phyloP scores from a whole-genome alignment of 2,797 vertebrate species.

The Sarcoramphus papa region DNA sequence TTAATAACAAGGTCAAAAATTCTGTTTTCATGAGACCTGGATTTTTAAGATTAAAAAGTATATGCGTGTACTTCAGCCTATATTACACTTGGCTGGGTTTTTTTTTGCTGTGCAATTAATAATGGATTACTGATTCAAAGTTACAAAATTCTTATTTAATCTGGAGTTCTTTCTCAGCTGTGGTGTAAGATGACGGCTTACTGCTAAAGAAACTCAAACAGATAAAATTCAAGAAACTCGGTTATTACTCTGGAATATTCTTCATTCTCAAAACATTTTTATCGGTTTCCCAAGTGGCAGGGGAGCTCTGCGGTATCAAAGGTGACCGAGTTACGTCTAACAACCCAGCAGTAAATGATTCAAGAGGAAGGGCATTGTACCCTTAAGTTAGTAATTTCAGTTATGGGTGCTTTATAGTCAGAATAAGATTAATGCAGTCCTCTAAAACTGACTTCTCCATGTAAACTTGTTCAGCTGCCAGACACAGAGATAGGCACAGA shows the following conservation, averaged over 20 bases:
- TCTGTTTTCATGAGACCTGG: background rate
- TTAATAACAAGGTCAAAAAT: background rate
- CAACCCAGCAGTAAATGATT: slow-evolving; percentile 67
- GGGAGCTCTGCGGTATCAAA: slow-evolving; percentile 62
- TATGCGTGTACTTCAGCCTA: background rate
- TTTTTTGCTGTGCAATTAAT: background rate
- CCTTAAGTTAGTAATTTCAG: slow-evolving; percentile 56
- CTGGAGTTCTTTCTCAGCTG: background rate
- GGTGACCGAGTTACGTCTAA: slow-evolving; percentile 57
- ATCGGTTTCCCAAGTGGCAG: slow-evolving; percentile 35
- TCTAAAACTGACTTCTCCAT: slow-evolving; percentile 60
- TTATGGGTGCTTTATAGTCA: slow-evolving; percentile 59
- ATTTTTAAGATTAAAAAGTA: background rate
- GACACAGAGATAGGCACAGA: slow-evolving; percentile 36
- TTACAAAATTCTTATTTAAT: background rate
- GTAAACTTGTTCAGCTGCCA: slow-evolving; percentile 69
- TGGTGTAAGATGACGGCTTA: background rate
- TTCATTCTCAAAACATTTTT: slow-evolving; percentile 2
- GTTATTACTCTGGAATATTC: slow-evolving; percentile 31
- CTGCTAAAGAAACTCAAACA: background rate
- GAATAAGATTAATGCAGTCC: slow-evolving; percentile 57
- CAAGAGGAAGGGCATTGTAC: slow-evolving; percentile 64
- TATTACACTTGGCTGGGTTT: background rate
- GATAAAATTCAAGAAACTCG: background rate
- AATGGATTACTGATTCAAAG: background rate